Percentiles rank a stretch among this genome's conserved stretches.
These are phyloP conservation scores for Halisarca cf. caerulea DNA, from an alignment of 37 sponge, comb jelly and placozoan species.

Conservation along the genomic window DNA sequence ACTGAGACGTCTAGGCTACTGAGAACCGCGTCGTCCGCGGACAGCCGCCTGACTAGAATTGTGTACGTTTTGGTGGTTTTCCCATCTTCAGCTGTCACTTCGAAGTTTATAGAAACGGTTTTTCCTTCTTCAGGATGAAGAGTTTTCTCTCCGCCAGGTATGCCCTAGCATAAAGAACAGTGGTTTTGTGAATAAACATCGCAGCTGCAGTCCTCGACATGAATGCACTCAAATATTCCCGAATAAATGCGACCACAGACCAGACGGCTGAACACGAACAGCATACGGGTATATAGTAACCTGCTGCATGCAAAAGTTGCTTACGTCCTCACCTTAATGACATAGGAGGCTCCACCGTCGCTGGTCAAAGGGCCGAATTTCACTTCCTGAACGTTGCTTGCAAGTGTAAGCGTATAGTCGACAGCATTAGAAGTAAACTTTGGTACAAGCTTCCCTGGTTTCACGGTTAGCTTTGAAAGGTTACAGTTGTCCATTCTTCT, in stretches of 20 bases:
- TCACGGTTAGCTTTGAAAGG: conserved; percentile 76
- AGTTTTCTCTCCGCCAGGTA: conserved; percentile 58
- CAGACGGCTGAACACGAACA: no score
- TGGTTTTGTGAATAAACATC: not conserved
- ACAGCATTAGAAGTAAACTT: conserved; percentile 68
- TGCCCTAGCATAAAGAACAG: conserved; percentile 68
- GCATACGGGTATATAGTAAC: no score
- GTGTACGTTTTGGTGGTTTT: conserved; percentile 80
- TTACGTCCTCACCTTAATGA: conserved; percentile 76
- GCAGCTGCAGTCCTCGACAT: no score
- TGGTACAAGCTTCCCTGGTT: conserved; percentile 87
- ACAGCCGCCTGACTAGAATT: conserved; percentile 61
- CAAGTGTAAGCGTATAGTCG: conserved; percentile 74
- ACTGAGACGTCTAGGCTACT: conserved; percentile 62
- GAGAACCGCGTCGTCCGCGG: conserved; percentile 82
- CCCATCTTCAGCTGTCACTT: conserved; percentile 93
- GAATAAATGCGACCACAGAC: no score
- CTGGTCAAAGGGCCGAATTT: conserved; percentile 76
- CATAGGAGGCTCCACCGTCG: conserved; percentile 84
- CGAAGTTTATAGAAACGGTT: conserved; percentile 39
- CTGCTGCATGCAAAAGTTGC: no score
- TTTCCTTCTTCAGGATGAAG: conserved; percentile 78
- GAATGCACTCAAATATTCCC: no score
- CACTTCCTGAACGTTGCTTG: conserved; percentile 63
- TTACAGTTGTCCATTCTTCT: conserved; percentile 91